phyloP scores from a whole-genome alignment of 1,140 invertebrate genomes.

The Drosophila triauraria region DNA sequence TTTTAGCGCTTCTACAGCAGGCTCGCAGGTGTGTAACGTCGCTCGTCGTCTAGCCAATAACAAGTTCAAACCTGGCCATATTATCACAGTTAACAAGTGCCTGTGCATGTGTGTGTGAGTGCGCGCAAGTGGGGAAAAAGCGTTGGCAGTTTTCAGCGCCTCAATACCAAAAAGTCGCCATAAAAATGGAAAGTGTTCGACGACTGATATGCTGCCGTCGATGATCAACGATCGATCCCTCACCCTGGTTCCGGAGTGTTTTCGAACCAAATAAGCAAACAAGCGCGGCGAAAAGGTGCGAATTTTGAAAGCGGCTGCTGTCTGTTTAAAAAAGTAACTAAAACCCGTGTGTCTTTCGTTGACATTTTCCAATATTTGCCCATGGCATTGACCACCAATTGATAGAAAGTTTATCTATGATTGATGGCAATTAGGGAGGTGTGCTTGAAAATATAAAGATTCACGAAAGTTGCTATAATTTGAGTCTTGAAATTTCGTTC shows the following conservation, averaged over 20 bases:
- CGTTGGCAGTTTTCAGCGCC: constrained; percentile 59
- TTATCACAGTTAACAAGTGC: constrained; percentile 50
- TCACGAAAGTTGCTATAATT: not conserved
- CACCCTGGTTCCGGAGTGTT: constrained; percentile 5
- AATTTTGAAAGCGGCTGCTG: constrained; percentile 65
- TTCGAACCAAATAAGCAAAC: constrained; percentile 41
- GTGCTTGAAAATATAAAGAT: constrained; percentile 24
- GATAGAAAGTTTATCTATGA: constrained; percentile 55
- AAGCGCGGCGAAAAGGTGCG: constrained; percentile 58
- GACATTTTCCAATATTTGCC: constrained; percentile 45
- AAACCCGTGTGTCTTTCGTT: constrained; percentile 35
- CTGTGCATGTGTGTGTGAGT: constrained; percentile 25
- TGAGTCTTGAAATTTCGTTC: not conserved
- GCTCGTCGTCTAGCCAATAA: constrained; percentile 45
- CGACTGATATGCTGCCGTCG: constrained; percentile 26
- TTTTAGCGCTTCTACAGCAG: constrained; percentile 10
- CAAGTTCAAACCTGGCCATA: constrained; percentile 70
- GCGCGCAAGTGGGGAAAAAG: constrained; percentile 59
- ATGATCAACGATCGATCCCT: constrained; percentile 67
- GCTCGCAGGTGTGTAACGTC: constrained; percentile 34
- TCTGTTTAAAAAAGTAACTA: constrained; percentile 4
- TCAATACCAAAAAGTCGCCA: constrained; percentile 31
- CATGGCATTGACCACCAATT: constrained; percentile 28
- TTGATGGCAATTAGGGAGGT: constrained; percentile 39
- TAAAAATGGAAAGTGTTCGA: constrained; percentile 72